These are phyloP conservation scores for Eira barbara DNA, from an alignment of 2,113 vertebrate genomes.

Conservation along the genomic window DNA sequence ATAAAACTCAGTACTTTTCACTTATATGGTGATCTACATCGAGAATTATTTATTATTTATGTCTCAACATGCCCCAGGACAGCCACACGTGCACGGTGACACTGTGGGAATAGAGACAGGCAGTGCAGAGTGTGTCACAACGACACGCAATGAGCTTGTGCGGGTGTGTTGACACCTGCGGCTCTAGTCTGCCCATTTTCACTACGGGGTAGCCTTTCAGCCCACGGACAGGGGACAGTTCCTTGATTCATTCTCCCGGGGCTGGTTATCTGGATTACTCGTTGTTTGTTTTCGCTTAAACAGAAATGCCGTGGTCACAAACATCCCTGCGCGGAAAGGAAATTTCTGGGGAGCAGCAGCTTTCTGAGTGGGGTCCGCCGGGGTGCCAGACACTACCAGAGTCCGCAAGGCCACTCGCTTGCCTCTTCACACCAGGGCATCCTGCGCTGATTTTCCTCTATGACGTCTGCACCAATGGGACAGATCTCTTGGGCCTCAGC, in stretches of 20 bases:
- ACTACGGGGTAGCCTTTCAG: neutral
- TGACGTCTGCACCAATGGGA: fast-evolving
- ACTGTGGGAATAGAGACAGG: neutral
- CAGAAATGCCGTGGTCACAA: neutral
- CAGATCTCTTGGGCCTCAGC: neutral
- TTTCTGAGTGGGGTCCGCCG: neutral
- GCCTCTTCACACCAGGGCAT: fast-evolving
- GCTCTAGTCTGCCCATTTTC: neutral
- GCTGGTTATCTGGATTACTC: neutral
- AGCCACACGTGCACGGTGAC: neutral
- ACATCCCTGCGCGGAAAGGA: fast-evolving
- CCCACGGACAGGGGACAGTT: neutral
- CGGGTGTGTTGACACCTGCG: neutral
- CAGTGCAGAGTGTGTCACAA: neutral
- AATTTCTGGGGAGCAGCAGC: neutral
- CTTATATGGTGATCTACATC: neutral
- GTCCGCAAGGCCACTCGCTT: neutral
- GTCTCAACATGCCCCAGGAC: neutral
- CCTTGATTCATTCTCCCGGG: neutral
- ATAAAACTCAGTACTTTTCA: neutral
- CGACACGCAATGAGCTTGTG: fast-evolving
- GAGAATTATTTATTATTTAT: neutral
- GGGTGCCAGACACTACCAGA: neutral
- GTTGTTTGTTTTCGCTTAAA: neutral
- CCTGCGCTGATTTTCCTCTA: neutral